Evolutionary conservation across 2,113 vertebrate species (phyloP).

Genomic region (Clinocottus analis): DNA sequence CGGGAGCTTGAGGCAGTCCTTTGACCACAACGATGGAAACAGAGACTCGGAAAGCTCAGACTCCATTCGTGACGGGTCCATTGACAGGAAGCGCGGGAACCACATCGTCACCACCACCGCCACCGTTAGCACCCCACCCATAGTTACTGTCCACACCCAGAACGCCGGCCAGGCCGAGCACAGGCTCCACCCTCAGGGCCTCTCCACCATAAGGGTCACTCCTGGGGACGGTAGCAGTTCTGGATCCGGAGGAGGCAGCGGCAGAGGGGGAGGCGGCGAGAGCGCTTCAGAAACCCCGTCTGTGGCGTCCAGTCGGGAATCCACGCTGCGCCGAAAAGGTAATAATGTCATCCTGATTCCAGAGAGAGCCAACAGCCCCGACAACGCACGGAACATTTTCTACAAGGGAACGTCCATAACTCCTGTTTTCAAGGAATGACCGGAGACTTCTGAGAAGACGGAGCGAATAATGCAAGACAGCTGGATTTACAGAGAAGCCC

Average conservation of each 20-base stretch:
- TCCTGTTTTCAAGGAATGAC: slow-evolving; percentile 85
- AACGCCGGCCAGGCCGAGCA: slow-evolving; percentile 66
- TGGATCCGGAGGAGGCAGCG: slow-evolving; percentile 49
- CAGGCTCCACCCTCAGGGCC: slow-evolving; percentile 78
- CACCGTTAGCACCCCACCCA: slow-evolving; percentile 64
- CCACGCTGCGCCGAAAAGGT: slow-evolving; percentile 92
- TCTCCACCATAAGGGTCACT: slow-evolving; percentile 94
- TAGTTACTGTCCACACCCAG: slow-evolving; percentile 74
- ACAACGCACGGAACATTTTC: slow-evolving; percentile 96
- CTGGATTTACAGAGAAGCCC: slow-evolving; percentile 55
- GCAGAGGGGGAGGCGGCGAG: slow-evolving; percentile 60
- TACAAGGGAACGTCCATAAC: slow-evolving; percentile 96
- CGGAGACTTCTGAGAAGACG: not conserved
- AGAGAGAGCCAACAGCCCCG: slow-evolving; percentile 93
- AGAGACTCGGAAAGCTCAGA: slow-evolving; percentile 94
- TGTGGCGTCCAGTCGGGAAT: slow-evolving; percentile 91
- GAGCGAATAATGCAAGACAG: slow-evolving; percentile 16
- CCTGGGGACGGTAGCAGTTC: slow-evolving; percentile 88
- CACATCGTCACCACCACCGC: slow-evolving; percentile 73
- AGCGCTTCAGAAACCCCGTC: slow-evolving; percentile 87
- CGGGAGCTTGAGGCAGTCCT: slow-evolving; percentile 89
- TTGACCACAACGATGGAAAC: slow-evolving; percentile 94
- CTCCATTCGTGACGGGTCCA: slow-evolving; percentile 89
- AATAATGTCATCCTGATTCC: slow-evolving; percentile 96
- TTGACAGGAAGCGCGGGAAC: slow-evolving; percentile 89